Conservation (phyloP, 2,888 invertebrate genomes). For the Plebejus argus region DNA sequence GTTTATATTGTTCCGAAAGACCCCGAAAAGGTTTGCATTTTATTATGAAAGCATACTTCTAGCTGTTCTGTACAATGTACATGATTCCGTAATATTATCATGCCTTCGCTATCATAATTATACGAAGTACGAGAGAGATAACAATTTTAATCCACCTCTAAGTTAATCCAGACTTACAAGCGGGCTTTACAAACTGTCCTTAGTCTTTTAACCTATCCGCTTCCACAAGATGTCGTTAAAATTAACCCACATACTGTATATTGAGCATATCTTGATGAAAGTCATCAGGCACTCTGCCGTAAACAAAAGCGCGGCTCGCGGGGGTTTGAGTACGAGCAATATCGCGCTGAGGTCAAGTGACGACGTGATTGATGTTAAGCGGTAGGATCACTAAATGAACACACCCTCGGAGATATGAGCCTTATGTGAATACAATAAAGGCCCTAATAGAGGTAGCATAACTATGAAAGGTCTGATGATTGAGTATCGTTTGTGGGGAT, state of each 20-base stretch:
- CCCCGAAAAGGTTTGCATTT: neutral
- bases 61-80: neutral
- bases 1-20: neutral
- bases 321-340: slow-evolving; percentile 31
- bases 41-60: neutral
- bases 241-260: neutral
- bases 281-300: slow-evolving; percentile 17
- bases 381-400: slow-evolving; percentile 25
- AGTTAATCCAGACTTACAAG: neutral
- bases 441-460: neutral
- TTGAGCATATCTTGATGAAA: slow-evolving; percentile 21
- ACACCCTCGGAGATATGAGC: neutral
- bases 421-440: neutral
- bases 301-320: slow-evolving; percentile 32
- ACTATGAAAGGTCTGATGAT: neutral
- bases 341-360: slow-evolving; percentile 34
- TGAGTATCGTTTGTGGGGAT: neutral
- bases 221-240: neutral
- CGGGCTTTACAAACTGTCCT: neutral
- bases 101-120: no score
- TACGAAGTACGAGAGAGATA: neutral
- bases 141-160: neutral
- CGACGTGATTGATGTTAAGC: slow-evolving; percentile 21
- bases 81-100: no score
- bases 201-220: neutral